Evolutionary conservation across 2,797 vertebrate genomes (phyloP), one percentile per base, ranked within the genome.

Genomic region (Nasua narica): DNA sequence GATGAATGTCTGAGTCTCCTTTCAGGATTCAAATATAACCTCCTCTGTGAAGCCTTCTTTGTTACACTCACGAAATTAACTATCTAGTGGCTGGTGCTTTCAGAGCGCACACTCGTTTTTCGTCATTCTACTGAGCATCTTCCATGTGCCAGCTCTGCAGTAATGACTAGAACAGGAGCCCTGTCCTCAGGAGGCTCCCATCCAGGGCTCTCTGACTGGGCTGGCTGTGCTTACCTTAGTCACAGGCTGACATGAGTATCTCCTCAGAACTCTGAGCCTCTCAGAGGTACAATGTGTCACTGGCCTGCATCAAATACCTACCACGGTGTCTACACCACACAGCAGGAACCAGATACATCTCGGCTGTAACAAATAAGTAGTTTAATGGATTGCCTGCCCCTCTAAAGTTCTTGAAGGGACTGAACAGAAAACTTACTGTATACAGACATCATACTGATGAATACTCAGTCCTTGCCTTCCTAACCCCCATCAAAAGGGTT

Each of bases 351-450:
- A 90, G 85, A 88, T 35, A 89, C 8, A 65, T 74, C 29, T 94
- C 58, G 96, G 91, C 18, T 87, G 18, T 93, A 96, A 96, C 74
- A 92, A 91, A 58, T 56, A 79, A 69, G 69, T 60, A 74, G 69
- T 88, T 90, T 83, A 85, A 88, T 65, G 74, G 85, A 78, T 9
- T 48, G 48, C 81, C 72, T 87, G 74, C 14, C 3, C 18, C 60
- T 90, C 48, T 82, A 58, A 76, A 83, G 60, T 90, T 92, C 74
- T 50, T 87, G 5, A 2, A 92, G 58, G 19, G 70, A 77, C 4
- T 90, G 83, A 86, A 52, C 25, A 50, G 65, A 93, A 96, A 78
- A 86, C 35, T 60, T 91, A 79, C 27, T 74, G 14, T n/a, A 69
- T 60, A 81, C 0, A 82, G 60, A 94, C 15, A 58, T 81, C 43